Evolutionary conservation across 2,113 vertebrate species (phyloP), one percentile per base, ranked within the genome.

Genomic region (Lathamus discolor): DNA sequence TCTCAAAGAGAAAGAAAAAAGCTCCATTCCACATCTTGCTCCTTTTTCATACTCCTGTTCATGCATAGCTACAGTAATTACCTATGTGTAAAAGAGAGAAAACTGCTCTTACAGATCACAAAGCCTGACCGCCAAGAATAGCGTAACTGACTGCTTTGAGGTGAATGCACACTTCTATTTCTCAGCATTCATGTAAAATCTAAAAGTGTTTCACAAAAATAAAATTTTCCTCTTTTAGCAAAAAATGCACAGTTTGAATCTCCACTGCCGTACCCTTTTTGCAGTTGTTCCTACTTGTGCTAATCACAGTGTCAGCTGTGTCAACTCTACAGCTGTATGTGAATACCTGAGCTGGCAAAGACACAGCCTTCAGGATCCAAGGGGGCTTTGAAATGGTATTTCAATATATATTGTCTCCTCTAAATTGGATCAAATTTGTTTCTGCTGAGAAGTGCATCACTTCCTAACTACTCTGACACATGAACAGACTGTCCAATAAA

Each of bases 381-480:
- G 1, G 14, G 49, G 29, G 29, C 25, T 83, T 57, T 69, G 73
- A 82, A 94, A 83, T 52, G 55, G 43, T 44, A 61, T 92, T 86
- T 86, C 72, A 81, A 18, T 72, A 31, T 20, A 16, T 19, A 48
- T 41, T 78, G 41, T 80, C 54, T 87, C 54, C 43, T 92, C 57
- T 61, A 90, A 96, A 95, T 62, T 67, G 43, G 37, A 93, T 91
- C 54, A 91, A 61, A 88, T 93, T 54, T 74, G n/a, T 85, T 93
- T 76, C 90, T 48, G 13, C 46, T 70, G 39, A 64, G 20, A 75
- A 92, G 70, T 15, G 51, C 83, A 72, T 85, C 78, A 33, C 92
- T 89, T 83, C 13, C 63, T 79, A 89, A 86, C 80, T 44, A 48
- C 29, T 22, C 85, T 88, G 93, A 83, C 74, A 74, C 35, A 67